These are phyloP conservation scores for Hippopotamyrus pictus DNA, from an alignment of 2,797 vertebrate species.

Conservation along the genomic window DNA sequence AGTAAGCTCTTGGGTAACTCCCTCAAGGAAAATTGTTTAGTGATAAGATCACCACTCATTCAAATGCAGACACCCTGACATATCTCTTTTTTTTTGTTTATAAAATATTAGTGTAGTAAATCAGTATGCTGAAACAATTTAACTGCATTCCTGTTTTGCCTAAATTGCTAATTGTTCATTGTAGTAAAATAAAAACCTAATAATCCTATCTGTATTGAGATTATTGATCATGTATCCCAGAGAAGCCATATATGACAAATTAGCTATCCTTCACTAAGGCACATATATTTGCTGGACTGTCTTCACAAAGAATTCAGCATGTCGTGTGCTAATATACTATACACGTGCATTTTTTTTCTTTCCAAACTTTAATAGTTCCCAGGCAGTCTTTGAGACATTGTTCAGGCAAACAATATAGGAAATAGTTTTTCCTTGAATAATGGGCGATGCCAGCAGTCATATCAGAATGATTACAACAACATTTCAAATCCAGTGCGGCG, in stretches of 20 bases:
- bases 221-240: background rate
- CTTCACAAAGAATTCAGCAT: background rate
- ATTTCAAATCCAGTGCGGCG: constrained; percentile 1
- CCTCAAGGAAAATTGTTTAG: background rate
- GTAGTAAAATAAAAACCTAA: background rate
- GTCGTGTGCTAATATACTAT: background rate
- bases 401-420: background rate
- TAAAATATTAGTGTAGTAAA: background rate
- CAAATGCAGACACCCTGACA: background rate
- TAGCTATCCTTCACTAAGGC: background rate
- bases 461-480: constrained; percentile 4
- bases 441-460: constrained; percentile 5
- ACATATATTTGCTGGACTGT: background rate
- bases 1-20: background rate
- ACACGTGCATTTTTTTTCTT: background rate
- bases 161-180: background rate
- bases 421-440: background rate
- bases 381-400: background rate
- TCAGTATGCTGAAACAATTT: background rate
- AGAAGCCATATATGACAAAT: background rate
- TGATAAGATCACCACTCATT: background rate
- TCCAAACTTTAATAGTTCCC: background rate
- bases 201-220: background rate
- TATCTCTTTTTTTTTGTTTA: background rate
- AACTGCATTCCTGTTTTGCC: background rate